A percentile compares a stretch with the other conserved stretches of the same genome.
These are phyloP conservation scores for Porites cylindrica DNA, from an alignment of 92 coral and sea anemone genomes.

Conservation along the genomic window DNA sequence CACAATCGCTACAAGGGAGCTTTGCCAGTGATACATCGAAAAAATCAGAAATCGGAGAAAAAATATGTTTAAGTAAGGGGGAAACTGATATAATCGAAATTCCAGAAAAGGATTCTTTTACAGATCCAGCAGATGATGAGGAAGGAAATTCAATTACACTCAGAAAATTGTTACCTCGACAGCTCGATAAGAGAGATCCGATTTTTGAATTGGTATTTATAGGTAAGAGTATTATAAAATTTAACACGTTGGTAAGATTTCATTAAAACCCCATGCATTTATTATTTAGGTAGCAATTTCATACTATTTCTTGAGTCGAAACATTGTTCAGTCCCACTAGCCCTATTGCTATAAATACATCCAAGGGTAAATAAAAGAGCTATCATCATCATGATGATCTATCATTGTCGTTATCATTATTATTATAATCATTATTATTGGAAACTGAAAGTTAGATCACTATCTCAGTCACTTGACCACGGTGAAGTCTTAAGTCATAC, in stretches of 20 bases:
- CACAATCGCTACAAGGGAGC: neutral
- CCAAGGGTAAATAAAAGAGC: no score
- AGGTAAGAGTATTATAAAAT: slow-evolving; percentile 36
- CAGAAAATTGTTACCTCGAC: slow-evolving; percentile 83
- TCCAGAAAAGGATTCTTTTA: neutral
- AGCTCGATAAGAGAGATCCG: slow-evolving; percentile 56
- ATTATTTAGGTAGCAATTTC: no score
- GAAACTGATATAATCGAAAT: neutral
- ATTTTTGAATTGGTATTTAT: slow-evolving; percentile 76
- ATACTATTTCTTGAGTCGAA: no score
- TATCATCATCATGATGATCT: no score
- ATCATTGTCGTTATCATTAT: no score
- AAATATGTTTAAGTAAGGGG: neutral
- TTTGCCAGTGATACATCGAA: neutral
- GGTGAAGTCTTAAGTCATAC: no score
- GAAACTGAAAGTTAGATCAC: no score
- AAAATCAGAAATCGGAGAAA: neutral
- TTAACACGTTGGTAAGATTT: neutral
- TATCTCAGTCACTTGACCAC: no score
- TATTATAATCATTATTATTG: no score
- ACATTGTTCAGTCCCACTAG: no score
- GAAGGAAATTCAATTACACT: slow-evolving; percentile 58
- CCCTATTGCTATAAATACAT: no score
- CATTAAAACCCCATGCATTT: no score
- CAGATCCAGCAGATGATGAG: neutral